Evolutionary conservation across 2,888 invertebrate species (phyloP), one percentile per base, ranked within the genome.

Genomic region (Calameuta filiformis): DNA sequence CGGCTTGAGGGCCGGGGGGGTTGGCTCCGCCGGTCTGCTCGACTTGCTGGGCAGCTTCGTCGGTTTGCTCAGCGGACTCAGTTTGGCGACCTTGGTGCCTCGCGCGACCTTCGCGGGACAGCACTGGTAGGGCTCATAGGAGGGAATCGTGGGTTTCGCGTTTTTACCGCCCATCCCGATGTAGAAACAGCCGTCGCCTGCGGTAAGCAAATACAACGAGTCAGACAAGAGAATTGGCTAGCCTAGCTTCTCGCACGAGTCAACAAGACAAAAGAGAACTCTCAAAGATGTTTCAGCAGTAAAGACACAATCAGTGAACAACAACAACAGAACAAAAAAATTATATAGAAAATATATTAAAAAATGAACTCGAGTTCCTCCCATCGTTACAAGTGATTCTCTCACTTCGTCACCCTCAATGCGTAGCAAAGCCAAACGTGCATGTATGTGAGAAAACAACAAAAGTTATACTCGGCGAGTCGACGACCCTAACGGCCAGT

Each of bases 131-230:
- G 97, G 96, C 95, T 96, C 96, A 93, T 96, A 96, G 93, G 94
- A 93, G 90, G 96, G 94, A 93, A 94, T 93, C 93, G 94, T 94
- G 92, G 95, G 95, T 92, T 95, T 94, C 91, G 94, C 94, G 92
- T 94, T 94, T 94, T 96, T 96, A 94, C 96, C 96, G 93, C 96
- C 97, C 95, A 97, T 95, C 94, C 97, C 97, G 94, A 97, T 96
- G 96, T 96, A 96, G 96, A 97, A 97, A 95, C 97, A 97, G 95
- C 97, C 97, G 95, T 97, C 97, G 96, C 97, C 97, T 97, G 96
- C 96, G 95, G 95, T 94, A 96, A 95, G 95, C 96, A 96, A 96
- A 96, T 96, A 94, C 94, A 88, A 86, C 89, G 89, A 76, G 78
- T 40, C 69, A 33, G 73, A 31, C 31, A 78, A 40, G 31, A 56